Base-by-base conservation (phyloP, 1,140 invertebrate species). In the Caenorhabditis brenneri region DNA sequence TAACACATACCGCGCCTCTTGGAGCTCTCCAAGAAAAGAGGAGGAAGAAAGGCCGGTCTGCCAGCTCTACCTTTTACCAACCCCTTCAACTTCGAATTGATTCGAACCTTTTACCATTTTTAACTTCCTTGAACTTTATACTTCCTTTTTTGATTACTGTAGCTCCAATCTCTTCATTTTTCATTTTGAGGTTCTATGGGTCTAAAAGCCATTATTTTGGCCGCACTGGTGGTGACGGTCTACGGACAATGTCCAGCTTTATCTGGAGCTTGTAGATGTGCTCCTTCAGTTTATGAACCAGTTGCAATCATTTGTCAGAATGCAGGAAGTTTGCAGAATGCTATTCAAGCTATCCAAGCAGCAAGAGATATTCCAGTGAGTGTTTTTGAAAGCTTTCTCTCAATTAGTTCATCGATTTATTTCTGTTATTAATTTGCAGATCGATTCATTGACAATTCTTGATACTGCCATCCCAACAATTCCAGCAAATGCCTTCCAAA, bases 301-400 rank as follows among this genome's bases (percentile, higher is more conserved):
- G 89, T 90, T 24, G 89, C 89, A 15, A 90, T 90, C 85, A 84
- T 90, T 51, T 90, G 89, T 84, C 88, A 91, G 79, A 91, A 89
- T 83, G 90, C 90, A 19, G 89, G 89, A 27, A 88, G 87, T 84
- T 81, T 90, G 39, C 69, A 82, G 31, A 89, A 91, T 85, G 90
- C 87, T 16, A 83, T 90, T 24, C 84, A 85, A 78, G 89, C 89
- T 1, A 88, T 88, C n/a, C 80, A 81, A 42, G 65, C 85, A n/a
- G 89, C 89, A 36, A 83, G 84, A 27, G 74, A 85, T 80, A 86
- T 87, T 29, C 80, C 88, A 84, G 88, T 89, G 36, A 58, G 90
- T 81, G 60, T 31, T 51, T 51, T 51, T 19, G 5, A 10, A n/a
- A 2, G 48, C 12, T 27, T 84, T n/a, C 33, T n/a, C 39, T 29